Evolutionary conservation across 2,797 vertebrate genomes (phyloP).

Genomic region (Delichon dasypus): DNA sequence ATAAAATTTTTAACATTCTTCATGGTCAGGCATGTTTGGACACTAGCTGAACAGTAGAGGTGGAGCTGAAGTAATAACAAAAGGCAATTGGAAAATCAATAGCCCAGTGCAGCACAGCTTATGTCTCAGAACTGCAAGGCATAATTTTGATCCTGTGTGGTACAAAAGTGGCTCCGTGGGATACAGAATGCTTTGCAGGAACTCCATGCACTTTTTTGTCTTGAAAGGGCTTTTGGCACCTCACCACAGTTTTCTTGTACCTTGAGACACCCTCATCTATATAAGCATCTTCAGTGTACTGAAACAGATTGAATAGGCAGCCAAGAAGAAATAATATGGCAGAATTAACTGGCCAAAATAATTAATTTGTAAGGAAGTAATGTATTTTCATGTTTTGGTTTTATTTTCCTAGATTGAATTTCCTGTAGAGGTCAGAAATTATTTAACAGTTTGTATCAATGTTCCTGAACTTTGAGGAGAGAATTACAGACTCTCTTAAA

Average conservation of each 20-base stretch:
- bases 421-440: neutral
- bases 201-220: neutral
- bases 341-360: neutral
- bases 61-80: neutral
- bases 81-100: neutral
- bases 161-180: neutral
- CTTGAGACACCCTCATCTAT: fast-evolving
- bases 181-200: neutral
- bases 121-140: neutral
- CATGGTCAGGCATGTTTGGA: neutral
- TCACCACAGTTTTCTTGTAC: neutral
- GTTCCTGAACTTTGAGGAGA: neutral
- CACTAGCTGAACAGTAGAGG: neutral
- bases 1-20: neutral
- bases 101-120: neutral
- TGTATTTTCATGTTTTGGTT: neutral
- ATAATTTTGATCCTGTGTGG: neutral
- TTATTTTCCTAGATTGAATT: neutral
- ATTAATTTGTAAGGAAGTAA: neutral
- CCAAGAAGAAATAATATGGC: neutral
- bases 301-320: neutral
- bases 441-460: neutral
- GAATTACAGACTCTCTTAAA: too few relatives aligned
- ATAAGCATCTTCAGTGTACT: neutral
- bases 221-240: neutral